Base-by-base conservation (phyloP, 2,888 invertebrate genomes). In the Microctonus aethiopoides region DNA sequence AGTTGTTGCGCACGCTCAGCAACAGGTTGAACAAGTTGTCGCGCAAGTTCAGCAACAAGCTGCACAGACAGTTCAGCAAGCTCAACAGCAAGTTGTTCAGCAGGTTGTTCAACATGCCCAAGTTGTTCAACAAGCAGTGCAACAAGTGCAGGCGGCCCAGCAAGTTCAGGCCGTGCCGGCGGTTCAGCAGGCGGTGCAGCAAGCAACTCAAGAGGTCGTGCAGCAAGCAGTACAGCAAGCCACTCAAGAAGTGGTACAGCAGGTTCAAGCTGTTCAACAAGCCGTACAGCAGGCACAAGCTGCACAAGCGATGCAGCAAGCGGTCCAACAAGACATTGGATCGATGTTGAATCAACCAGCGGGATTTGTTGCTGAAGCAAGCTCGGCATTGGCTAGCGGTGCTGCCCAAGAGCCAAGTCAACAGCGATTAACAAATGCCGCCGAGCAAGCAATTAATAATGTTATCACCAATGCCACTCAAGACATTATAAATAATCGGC, bases 221-320 rank as follows among this genome's bases (percentile, higher is more conserved):
- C 84, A 85, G 52, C 85, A 86, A 59, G 83, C 81, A 2, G 84
- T 86, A 2, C 84, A 86, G 46, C 83, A 86, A 57, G 85, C 85
- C 0, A 86, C 85, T 2, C 84, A 85, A 34, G 83, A 83, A 64
- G 83, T 82, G 7, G 83, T 83, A 9, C 83, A 83, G 54, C 83
- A 83, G 68, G 85, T 86, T 0, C 86, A 86, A 68, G 82, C 84
- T 1, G 86, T 86, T 3, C 86, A 86, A 54, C 85, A 86, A 61
- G 86, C 86, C 0, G 86, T 86, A 2, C 86, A 86, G 36, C 86
- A 86, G 22, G 86, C 84, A 0, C 86, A 86, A 70, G 86, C 86
- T 0, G 86, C 86, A 0, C 86, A 86, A 60, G 86, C 82, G 0
- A 84, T 86, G 84, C 86, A 86, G 36, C 85, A 86, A 16, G 86